Conservation (phyloP, 2,888 invertebrate genomes). For the Drosophila nigricruria region DNA sequence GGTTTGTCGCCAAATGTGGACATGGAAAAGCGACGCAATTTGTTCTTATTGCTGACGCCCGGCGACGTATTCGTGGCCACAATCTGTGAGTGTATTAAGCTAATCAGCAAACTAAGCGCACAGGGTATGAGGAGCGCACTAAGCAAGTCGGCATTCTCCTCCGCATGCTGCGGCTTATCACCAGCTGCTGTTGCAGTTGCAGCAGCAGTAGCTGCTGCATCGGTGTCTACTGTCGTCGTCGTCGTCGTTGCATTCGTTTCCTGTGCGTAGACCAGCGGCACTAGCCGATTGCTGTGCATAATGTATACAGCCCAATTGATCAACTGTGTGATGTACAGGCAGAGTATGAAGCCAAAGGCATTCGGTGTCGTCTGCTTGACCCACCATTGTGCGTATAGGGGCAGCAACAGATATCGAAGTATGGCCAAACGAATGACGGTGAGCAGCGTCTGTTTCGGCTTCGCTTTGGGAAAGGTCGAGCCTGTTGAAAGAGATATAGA, state of each 20-base stretch:
- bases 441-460: constrained; percentile 95
- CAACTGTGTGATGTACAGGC: constrained; percentile 91
- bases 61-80: constrained; percentile 88
- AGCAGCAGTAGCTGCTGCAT: not conserved
- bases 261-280: constrained; percentile 31
- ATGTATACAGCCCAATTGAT: constrained; percentile 85
- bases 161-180: constrained; percentile 38
- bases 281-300: constrained; percentile 81
- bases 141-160: constrained; percentile 87
- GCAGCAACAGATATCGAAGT: constrained; percentile 92
- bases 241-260: constrained; percentile 44
- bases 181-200: not conserved
- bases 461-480: constrained; percentile 97
- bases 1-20: constrained; percentile 62
- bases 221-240: constrained; percentile 10
- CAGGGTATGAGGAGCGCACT: constrained; percentile 91
- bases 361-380: constrained; percentile 93
- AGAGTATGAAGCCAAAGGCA: constrained; percentile 90
- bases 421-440: constrained; percentile 94
- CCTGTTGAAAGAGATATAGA: constrained; percentile 86
- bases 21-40: constrained; percentile 81
- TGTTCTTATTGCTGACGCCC: constrained; percentile 70
- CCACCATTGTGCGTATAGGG: constrained; percentile 95
- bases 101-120: constrained; percentile 90
- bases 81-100: constrained; percentile 93